Conservation (phyloP, 1,140 invertebrate genomes). For the Diorhabda elongata region DNA sequence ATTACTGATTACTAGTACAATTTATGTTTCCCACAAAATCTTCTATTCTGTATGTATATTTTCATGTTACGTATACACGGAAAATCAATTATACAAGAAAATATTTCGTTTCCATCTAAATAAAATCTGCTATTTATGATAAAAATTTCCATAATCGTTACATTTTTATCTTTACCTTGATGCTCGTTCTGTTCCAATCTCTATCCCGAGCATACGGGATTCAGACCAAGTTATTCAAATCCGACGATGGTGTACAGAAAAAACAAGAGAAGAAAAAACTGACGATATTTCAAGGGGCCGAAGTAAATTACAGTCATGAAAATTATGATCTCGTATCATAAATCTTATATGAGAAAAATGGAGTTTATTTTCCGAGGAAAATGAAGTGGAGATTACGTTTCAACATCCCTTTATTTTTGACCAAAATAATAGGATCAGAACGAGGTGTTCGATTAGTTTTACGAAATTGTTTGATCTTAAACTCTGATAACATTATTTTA, state of each 20-base stretch:
- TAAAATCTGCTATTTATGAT: conserved; percentile 1
- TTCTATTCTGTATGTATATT: not conserved
- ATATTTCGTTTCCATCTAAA: not conserved
- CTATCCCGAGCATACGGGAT: not conserved
- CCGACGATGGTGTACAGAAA: not conserved
- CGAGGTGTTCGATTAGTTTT: not conserved
- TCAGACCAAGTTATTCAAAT: not conserved
- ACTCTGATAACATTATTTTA: too few relatives aligned
- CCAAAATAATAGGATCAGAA: not conserved
- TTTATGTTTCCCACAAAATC: conserved; percentile 1
- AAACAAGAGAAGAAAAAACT: not conserved
- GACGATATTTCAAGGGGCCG: not conserved
- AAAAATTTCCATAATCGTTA: not conserved
- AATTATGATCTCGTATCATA: conserved; percentile 10
- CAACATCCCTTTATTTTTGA: conserved; percentile 2
- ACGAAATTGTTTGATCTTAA: too few relatives aligned
- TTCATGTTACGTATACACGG: not conserved
- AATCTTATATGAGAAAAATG: conserved; percentile 12
- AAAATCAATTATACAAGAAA: too few relatives aligned
- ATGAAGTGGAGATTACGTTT: conserved; percentile 11
- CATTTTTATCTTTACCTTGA: conserved; percentile 1
- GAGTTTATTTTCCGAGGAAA: conserved; percentile 9
- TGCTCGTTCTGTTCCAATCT: not conserved
- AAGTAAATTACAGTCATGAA: conserved; percentile 11
- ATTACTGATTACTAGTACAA: not conserved